These are phyloP conservation scores for Pteruthius melanotis DNA, from an alignment of 2,113 vertebrate species.

Conservation along the genomic window DNA sequence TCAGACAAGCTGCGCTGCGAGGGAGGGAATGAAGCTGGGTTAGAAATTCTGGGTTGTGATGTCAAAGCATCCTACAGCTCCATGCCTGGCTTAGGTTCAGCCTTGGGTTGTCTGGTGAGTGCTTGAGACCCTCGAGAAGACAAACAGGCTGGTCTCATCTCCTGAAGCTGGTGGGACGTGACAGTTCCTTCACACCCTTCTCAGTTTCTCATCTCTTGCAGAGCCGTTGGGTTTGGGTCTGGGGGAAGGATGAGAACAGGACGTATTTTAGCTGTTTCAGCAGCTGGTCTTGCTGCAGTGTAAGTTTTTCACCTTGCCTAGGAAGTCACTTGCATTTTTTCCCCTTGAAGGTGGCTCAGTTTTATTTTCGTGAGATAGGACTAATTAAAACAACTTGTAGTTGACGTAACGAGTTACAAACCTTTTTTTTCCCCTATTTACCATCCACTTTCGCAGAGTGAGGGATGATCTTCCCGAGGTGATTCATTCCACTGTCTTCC, in stretches of 20 bases:
- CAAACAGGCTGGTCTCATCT: neutral
- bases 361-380: neutral
- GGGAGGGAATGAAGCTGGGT: neutral
- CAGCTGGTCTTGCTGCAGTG: neutral
- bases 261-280: neutral
- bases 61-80: neutral
- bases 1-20: accelerated
- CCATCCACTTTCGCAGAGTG: neutral
- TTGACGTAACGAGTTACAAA: neutral
- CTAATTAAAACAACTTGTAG: neutral
- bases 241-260: neutral
- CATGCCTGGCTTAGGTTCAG: neutral
- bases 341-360: neutral
- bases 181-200: neutral
- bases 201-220: neutral
- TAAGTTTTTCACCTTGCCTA: neutral
- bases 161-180: neutral
- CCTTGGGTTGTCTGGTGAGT: neutral
- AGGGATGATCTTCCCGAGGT: constrained; percentile 6
- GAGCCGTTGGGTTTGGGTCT: neutral
- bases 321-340: neutral
- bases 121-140: neutral
- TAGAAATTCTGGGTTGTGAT: neutral
- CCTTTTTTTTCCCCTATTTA: neutral
- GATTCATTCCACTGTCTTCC: constrained; percentile 29